Conservation (phyloP, 2,888 invertebrate species). For the Apomyelois bistriatella region DNA sequence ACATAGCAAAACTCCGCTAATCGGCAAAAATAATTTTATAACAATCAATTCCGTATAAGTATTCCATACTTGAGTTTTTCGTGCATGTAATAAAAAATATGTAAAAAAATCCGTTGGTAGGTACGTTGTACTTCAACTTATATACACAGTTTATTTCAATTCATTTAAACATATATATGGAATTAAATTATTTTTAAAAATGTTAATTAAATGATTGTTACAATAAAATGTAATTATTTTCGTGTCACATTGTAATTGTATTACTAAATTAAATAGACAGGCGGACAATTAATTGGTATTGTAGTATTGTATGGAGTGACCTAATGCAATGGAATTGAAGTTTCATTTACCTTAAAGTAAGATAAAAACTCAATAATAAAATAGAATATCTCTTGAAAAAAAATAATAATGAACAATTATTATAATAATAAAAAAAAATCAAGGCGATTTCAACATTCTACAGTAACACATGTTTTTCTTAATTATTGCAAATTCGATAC, state of each 20-base stretch:
- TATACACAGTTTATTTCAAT: background rate
- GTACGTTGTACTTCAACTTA: constrained; percentile 6
- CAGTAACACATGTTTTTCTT: constrained; percentile 6
- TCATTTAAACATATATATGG: background rate
- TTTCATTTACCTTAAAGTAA: background rate
- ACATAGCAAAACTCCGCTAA: constrained; percentile 19
- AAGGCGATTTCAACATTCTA: constrained; percentile 8
- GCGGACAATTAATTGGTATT: background rate
- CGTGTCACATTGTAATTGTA: background rate
- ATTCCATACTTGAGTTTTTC: constrained; percentile 8
- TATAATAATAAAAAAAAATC: background rate
- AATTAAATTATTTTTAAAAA: background rate
- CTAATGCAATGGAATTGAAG: background rate
- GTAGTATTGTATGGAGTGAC: background rate
- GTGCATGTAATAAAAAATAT: constrained; percentile 3
- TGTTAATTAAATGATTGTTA: background rate
- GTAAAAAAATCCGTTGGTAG: constrained; percentile 1
- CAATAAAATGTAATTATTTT: background rate
- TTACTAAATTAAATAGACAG: background rate
- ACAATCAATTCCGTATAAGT: constrained; percentile 21
- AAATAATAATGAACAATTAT: background rate
- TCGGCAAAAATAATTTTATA: constrained; percentile 24
- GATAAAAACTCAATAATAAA: too few relatives aligned
- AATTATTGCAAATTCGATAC: constrained; percentile 50
- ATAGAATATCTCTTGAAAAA: background rate